Evolutionary conservation across 1,140 invertebrate species (phyloP).

Genomic region (Hestina assimilis): DNA sequence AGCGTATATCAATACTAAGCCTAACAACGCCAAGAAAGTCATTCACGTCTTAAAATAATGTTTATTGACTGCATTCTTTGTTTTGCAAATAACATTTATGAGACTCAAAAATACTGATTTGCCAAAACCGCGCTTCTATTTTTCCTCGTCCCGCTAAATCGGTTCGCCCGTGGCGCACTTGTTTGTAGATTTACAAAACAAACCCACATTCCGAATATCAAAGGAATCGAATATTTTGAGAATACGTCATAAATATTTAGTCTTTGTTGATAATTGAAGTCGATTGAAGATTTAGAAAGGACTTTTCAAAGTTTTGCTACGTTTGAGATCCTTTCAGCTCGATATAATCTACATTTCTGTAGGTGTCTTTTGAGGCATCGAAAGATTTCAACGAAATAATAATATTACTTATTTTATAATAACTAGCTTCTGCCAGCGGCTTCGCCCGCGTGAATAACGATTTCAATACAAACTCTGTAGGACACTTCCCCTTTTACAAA

Average conservation of each 20-base stretch:
- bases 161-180: background rate
- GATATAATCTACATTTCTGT: too few species aligned
- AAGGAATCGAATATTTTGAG: constrained; percentile 6
- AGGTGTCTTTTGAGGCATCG: too few species aligned
- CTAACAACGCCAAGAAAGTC: background rate
- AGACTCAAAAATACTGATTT: constrained; percentile 7
- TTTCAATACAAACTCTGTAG: too few species aligned
- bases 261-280: background rate
- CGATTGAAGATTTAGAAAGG: background rate
- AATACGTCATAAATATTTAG: constrained; percentile 2
- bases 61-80: background rate
- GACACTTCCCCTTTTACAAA: too few species aligned
- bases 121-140: background rate
- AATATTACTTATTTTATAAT: too few species aligned
- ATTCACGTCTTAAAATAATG: background rate
- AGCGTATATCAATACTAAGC: background rate
- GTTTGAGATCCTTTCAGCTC: too few species aligned
- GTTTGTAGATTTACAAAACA: constrained; percentile 9
- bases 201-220: constrained; percentile 3
- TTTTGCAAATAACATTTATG: background rate
- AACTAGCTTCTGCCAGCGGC: too few species aligned
- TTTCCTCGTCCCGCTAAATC: background rate
- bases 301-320: background rate
- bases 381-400: too few species aligned
- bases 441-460: too few species aligned